Evolutionary conservation across 1,140 invertebrate genomes (phyloP), one percentile per base, ranked within the genome.

Genomic region (Cotesia vestalis): DNA sequence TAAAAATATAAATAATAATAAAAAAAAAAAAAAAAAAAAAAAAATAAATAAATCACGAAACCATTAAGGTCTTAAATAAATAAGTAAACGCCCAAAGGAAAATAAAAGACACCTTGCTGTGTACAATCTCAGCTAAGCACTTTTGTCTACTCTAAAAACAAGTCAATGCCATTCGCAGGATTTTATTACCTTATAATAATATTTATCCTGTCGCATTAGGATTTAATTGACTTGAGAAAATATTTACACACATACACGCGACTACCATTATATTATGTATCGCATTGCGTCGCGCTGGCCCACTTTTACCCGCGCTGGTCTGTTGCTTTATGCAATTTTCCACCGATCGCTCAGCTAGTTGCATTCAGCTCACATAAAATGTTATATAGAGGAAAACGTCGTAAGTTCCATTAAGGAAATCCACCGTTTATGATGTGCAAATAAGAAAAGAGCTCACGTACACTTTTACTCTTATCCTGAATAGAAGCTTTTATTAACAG

Each of bases 351-450:
- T 20, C n/a, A 4, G 53, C 34, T 64, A 12, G 35, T 40, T 36
- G n/a, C 12, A 64, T 20, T 64, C 53, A 11, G 11, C 40, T 69
- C 55, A 59, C 53, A 53, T 69, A 55, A 51, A 40, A 40, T 17
- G 5, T 20, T 11, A 55, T 27, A 38, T 61, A 46, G 53, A 27
- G 57, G 17, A 59, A 20, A 20, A 27, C 57, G 57, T 5, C 46
- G 38, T 35, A 71, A 60, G 11, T 8, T 71, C 69, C 69, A 71
- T 71, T 71, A 71, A 71, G 46, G 59, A 60, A 51, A 64, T 71
- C 69, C 40, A 64, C 46, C 46, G 52, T 12, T 51, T 34, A 34
- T 4, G 60, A 57, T 5, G 40, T 14, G 51, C 17, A n/a, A 53
- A 67, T 55, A 57, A 67, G 51, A n/a, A 52, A 60, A 55, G 17